Evolutionary conservation across 2,113 vertebrate genomes (phyloP), one percentile per base, ranked within the genome.

Genomic region (Ammodytes dubius): DNA sequence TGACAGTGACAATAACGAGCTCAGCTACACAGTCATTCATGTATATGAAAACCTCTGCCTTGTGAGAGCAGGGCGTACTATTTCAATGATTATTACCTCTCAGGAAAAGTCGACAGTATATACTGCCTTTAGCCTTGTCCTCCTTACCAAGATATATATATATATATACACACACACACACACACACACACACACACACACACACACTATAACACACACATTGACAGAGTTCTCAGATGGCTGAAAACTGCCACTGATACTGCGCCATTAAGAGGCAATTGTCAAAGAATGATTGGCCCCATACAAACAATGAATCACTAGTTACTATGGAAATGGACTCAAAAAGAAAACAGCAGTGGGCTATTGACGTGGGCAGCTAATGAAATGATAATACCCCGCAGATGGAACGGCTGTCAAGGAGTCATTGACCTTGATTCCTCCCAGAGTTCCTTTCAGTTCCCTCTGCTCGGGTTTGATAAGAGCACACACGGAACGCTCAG

Each of bases 251-350:
- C 77, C 60, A 78, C 81, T 88, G 81, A 90, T 87, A 79, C 82
- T 60, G 79, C 66, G 72, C 74, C 81, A 93, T 94, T 83, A 88
- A 75, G 79, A 87, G 84, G 73, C 85, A 91, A 93, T 91, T 84
- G 75, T 90, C 80, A 85, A 88, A 87, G 87, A 91, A 75, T 83
- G 70, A 88, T 81, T 89, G 79, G 73, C 79, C 84, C 87, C 88
- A 85, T 89, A 88, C 85, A 92, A 91, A 86, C 90, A 92, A 91
- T 81, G 56, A 91, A 90, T 94, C 88, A 87, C 88, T 90, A 87
- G 90, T 93, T 94, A 87, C 92, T 87, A 94, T 94, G 91, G 93
- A 93, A 92, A 94, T 90, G 66, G 84, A 87, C 87, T 88, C 75
- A 79, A 81, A 88, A 90, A 90, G 90, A 89, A 89, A 92, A 87